Base-by-base conservation (phyloP, 2,888 invertebrate genomes). In the Acrobasis suavella region DNA sequence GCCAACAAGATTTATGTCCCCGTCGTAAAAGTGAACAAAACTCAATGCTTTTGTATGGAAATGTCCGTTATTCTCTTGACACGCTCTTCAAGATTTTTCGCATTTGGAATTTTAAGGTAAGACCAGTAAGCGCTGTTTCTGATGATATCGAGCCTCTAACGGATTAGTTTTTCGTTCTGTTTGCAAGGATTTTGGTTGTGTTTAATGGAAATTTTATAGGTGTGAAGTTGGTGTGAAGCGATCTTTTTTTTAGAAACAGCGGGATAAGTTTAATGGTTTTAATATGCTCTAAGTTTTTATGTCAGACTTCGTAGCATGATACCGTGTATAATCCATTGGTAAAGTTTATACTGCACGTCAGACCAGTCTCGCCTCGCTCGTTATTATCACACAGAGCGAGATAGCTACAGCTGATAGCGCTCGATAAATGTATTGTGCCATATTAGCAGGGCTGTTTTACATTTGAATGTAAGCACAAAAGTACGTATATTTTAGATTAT, bases 1-100 rank as follows among this genome's bases (percentile, higher is more conserved):
- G 75, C 76, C 75, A 65, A 69, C 75, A 81, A 87, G 89, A 88
- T 87, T 88, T 88, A 88, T 87, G 83, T 81, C 69, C 72, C 68
- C 64, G 70, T 69, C 71, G 77, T 72, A 73, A 76, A 78, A 78
- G 74, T 79, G 81, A 78, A 80, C 83, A 80, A 82, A 85, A 83
- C 80, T 80, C 78, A 66, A 65, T 64, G 75, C 81, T 79, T 87
- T 86, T 88, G 86, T 85, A 82, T 84, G 84, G 72, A 82, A 86
- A 85, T 84, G 76, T 73, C 71, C 72, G 69, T 70, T 68, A 72
- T 72, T 72, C 72, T 68, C 69, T 71, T 69, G 70, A 68, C 68
- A 62, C 64, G 60, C 63, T 64, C 61, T 59, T 69, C 66, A 67
- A 62, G 55, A 67, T 66, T 69, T 69, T 63, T 64, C 65, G 62